Conservation (phyloP, 1,140 invertebrate species). For the Camponotus floridanus region DNA sequence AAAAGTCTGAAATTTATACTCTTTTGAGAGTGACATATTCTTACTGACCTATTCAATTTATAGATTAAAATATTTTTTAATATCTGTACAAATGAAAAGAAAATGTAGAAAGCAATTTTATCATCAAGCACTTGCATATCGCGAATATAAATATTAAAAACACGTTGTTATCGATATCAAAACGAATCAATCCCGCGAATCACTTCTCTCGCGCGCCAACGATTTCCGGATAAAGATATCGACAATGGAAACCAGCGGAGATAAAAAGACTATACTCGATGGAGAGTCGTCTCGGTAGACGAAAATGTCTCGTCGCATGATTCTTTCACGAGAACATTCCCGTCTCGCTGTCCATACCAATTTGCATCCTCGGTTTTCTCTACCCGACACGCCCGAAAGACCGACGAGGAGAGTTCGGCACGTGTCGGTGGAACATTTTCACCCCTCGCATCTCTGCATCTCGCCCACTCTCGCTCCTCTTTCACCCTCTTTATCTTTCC, state of each 20-base stretch:
- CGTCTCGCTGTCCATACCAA: slow-evolving; percentile 24
- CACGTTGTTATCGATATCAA: neutral
- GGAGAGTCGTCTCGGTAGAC: slow-evolving; percentile 7
- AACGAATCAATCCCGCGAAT: slow-evolving; percentile 11
- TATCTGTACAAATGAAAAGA: slow-evolving; percentile 6
- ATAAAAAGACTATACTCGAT: slow-evolving; percentile 28
- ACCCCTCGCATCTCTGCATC: slow-evolving; percentile 39
- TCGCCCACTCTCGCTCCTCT: slow-evolving; percentile 21
- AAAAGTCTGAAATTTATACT: slow-evolving; percentile 19
- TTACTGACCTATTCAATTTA: neutral
- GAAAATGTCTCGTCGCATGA: slow-evolving; percentile 6
- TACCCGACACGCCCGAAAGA: slow-evolving; percentile 51
- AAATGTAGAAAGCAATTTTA: neutral
- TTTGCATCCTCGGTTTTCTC: slow-evolving; percentile 56
- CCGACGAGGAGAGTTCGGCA: slow-evolving; percentile 43
- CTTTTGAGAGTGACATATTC: neutral
- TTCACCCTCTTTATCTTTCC: neutral
- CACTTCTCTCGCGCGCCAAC: slow-evolving; percentile 10
- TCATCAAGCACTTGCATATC: slow-evolving; percentile 16
- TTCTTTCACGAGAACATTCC: slow-evolving; percentile 27
- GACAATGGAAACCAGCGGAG: slow-evolving; percentile 8
- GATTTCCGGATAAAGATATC: slow-evolving; percentile 19
- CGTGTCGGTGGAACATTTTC: slow-evolving; percentile 47
- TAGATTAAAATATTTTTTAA: neutral
- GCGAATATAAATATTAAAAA: neutral